Evolutionary conservation across 2,888 invertebrate species (phyloP).

Genomic region (Busseola fusca): DNA sequence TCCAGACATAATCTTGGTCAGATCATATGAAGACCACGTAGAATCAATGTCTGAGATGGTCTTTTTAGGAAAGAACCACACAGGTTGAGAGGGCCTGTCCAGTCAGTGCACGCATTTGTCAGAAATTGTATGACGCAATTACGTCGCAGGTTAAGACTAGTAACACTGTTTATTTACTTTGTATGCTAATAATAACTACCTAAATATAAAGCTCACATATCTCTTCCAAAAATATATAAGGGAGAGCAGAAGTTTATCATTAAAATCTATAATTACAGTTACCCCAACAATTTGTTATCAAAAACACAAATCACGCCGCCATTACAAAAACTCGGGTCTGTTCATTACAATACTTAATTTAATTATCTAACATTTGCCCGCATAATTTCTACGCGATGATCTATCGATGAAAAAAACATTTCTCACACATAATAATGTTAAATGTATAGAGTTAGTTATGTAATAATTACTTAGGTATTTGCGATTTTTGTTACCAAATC

Average conservation of each 20-base stretch:
- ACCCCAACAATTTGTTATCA: conserved; percentile 72
- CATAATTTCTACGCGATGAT: conserved; percentile 58
- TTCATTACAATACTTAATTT: conserved; percentile 60
- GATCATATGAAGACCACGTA: too few species aligned
- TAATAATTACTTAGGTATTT: not conserved
- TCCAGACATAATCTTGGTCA: too few species aligned
- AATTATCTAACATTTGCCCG: conserved; percentile 65
- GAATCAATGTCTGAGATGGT: too few species aligned
- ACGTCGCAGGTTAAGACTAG: too few species aligned
- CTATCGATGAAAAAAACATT: conserved; percentile 55
- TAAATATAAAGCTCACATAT: not conserved
- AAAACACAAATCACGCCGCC: conserved; percentile 64
- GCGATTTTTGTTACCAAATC: not conserved
- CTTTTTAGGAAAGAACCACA: too few species aligned
- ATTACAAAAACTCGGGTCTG: conserved; percentile 63
- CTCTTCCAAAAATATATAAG: conserved; percentile 2
- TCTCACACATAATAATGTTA: conserved; percentile 36
- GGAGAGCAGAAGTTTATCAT: conserved; percentile 42
- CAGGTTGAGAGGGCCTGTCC: too few species aligned
- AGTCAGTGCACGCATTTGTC: too few species aligned
- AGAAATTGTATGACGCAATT: too few species aligned
- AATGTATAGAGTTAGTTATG: not conserved
- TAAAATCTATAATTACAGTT: conserved; percentile 55
- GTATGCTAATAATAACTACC: not conserved
- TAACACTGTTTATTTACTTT: not conserved